Evolutionary conservation across 2,797 vertebrate species (phyloP).

Genomic region (Dallia pectoralis): DNA sequence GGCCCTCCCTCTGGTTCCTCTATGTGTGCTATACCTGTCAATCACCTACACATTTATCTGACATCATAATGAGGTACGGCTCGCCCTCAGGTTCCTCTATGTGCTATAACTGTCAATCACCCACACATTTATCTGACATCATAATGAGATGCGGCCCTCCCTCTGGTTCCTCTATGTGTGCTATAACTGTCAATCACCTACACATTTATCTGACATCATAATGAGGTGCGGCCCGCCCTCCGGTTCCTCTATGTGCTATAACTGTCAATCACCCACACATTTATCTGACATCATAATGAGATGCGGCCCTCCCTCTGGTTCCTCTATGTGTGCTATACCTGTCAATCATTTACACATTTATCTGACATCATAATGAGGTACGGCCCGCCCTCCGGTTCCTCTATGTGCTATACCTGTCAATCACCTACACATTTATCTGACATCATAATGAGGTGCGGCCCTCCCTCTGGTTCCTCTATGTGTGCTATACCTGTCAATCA

Average conservation of each 20-base stretch:
- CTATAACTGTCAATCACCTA: neutral
- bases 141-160: conserved; percentile 60
- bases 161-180: conserved; percentile 11
- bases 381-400: conserved; percentile 46
- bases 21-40: neutral
- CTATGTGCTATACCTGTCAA: neutral
- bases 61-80: conserved; percentile 58
- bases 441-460: conserved; percentile 58
- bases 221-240: conserved; percentile 59
- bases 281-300: conserved; percentile 55
- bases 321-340: neutral
- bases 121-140: conserved; percentile 33
- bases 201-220: conserved; percentile 43
- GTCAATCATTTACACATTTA: conserved; percentile 9
- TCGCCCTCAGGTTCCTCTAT: conserved; percentile 35
- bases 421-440: conserved; percentile 25
- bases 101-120: neutral
- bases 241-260: neutral
- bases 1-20: conserved; percentile 43
- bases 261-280: neutral
- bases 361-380: conserved; percentile 56
- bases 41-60: conserved; percentile 23
- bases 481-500: neutral
- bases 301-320: conserved; percentile 50
- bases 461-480: conserved; percentile 32